A percentile compares a stretch with the other conserved stretches of the same genome.
Conservation (phyloP, 1,140 invertebrate species). For the Eurytemora carolleeae region DNA sequence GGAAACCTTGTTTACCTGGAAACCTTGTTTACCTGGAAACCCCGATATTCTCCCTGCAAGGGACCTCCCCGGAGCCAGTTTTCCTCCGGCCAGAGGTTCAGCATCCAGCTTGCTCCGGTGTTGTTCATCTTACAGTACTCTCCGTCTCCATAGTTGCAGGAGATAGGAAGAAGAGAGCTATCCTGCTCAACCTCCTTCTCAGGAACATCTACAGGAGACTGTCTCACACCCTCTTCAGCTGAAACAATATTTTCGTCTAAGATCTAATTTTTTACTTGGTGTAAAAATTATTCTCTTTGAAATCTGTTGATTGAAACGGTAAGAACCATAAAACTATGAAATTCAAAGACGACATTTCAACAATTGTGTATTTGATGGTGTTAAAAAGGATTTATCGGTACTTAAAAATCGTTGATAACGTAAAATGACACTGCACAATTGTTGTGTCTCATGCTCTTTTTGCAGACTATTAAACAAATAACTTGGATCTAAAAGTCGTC, state of each 20-base stretch:
- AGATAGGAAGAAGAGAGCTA: neutral
- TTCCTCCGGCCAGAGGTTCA: neutral
- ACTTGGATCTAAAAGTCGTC: too few relatives aligned
- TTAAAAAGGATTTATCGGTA: neutral
- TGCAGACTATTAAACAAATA: too few relatives aligned
- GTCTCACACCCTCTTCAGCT: neutral
- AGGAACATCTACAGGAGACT: neutral
- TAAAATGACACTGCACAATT: neutral
- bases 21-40: neutral
- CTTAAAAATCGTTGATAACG: neutral
- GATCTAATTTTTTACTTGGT: neutral
- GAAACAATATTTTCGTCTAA: neutral
- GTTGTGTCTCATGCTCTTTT: too few relatives aligned
- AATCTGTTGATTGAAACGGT: too few relatives aligned
- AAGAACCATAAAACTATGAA: too few relatives aligned
- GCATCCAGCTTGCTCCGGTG: neutral
- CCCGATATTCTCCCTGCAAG: neutral
- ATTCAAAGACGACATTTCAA: too few relatives aligned
- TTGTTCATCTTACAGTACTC: neutral
- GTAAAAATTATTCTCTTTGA: neutral
- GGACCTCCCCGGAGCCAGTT: neutral
- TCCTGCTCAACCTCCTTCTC: neutral
- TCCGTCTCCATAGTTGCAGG: neutral
- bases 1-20: too few relatives aligned
- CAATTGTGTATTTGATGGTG: neutral